Percentiles rank a stretch among this genome's conserved stretches.
phyloP scores from a whole-genome alignment of 2,888 invertebrate species.

The Galeopsomyia nigrocyanea region DNA sequence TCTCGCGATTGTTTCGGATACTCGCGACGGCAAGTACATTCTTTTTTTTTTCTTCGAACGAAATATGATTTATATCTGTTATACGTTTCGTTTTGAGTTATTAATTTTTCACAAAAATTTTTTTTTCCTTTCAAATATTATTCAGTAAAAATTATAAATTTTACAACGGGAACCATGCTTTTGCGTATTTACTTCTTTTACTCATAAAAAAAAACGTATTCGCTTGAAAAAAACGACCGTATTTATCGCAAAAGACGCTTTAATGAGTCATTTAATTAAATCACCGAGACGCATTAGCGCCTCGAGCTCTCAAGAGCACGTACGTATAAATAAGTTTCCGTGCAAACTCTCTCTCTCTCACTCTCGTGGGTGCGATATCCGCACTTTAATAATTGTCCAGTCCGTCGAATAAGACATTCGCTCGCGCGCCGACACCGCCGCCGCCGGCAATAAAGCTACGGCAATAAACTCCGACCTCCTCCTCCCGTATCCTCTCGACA shows the following conservation, averaged over 20 bases:
- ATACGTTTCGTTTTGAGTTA: too few species aligned
- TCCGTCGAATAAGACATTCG: constrained; percentile 33
- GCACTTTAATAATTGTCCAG: constrained; percentile 46
- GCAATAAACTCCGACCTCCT: constrained; percentile 45
- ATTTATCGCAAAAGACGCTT: neutral
- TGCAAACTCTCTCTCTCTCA: neutral
- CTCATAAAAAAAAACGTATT: too few species aligned
- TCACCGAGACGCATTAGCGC: constrained; percentile 46
- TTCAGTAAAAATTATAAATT: too few species aligned
- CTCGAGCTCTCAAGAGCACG: neutral
- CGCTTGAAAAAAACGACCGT: too few species aligned
- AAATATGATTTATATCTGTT: too few species aligned
- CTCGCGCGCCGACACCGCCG: constrained; percentile 8
- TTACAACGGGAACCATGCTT: too few species aligned
- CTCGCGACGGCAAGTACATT: too few species aligned
- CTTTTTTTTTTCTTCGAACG: too few species aligned
- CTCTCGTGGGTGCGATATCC: constrained; percentile 46
- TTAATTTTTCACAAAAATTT: too few species aligned
- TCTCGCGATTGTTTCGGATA: too few species aligned
- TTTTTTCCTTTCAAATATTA: too few species aligned
- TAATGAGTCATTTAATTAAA: constrained; percentile 43
- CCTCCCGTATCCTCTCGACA: constrained; percentile 14
- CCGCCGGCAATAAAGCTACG: constrained; percentile 44
- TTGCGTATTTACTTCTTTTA: too few species aligned
- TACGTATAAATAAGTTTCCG: neutral